Evolutionary conservation across 2,113 vertebrate genomes (phyloP), one percentile per base, ranked within the genome.

Genomic region (Oplegnathus fasciatus): DNA sequence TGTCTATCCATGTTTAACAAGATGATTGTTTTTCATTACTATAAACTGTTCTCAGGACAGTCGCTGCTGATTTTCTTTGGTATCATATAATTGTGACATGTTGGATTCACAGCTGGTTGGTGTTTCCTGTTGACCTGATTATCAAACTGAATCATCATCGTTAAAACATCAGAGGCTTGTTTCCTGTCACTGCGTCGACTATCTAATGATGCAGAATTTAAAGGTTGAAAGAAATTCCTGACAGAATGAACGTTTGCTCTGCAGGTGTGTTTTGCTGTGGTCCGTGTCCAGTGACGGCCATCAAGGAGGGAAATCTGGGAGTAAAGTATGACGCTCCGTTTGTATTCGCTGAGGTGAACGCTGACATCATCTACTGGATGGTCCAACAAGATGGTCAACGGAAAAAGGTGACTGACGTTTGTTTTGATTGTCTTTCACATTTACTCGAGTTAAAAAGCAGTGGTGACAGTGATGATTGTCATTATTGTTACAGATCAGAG

Each of bases 311-410:
- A 52, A 88, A 95, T 24, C 61, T 96, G 42, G 85, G 58, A 9
- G 61, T 94, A 14, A 96, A 96, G 90, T 96, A 95, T 1, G 96
- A 96, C 0, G 88, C 94, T n/a, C 80, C 86, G 0, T 96, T 96
- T 75, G 48, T 96, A 28, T 96, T 96, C 15, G 95, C 96, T 1
- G 96, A 96, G 84, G 96, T 96, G 68, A 96, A 96, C 20, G 96
- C 96, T n/a, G 96, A 96, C 74, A 83, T 96, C 71, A 68, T 94
- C 57, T 11, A 80, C 80, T 96, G 96, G 96, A 86, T 95, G 0
- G 55, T 95, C 37, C 61, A 79, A 17, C 14, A 18, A 26, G 84
- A 94, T 20, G 95, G 94, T 3, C 50, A 62, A 24, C 73, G 75
- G 26, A 64, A 61, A 40, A 93, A 89, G 87, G 93, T 93, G 32